Evolutionary conservation across 2,888 invertebrate species (phyloP).

Genomic region (Enchytraeus crypticus): DNA sequence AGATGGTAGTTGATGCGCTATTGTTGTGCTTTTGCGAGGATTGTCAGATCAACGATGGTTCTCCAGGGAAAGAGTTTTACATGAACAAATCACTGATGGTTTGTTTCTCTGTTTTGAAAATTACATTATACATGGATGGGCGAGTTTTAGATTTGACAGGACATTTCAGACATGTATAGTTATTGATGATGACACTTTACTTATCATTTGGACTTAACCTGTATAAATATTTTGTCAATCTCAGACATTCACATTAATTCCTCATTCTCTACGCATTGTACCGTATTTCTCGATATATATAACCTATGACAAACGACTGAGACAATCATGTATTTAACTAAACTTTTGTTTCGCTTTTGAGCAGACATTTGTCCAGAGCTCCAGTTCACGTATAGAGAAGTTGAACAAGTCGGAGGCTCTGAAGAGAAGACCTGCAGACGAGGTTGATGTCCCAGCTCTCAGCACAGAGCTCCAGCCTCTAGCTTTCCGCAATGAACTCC

Average conservation of each 20-base stretch:
- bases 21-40: constrained; percentile 90
- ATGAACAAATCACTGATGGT: constrained; percentile 47
- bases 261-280: no score
- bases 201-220: no score
- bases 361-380: constrained; percentile 1
- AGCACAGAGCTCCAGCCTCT: neutral
- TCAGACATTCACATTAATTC: no score
- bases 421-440: neutral
- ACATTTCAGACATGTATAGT: neutral
- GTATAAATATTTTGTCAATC: no score
- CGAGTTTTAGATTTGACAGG: no score
- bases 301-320: no score
- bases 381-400: constrained; percentile 5
- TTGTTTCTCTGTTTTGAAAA: neutral
- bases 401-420: neutral
- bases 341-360: neutral
- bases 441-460: neutral
- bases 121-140: no score
- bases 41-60: constrained; percentile 66
- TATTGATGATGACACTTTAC: neutral
- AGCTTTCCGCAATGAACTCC: neutral
- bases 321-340: no score
- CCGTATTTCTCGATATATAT: no score
- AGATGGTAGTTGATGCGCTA: constrained; percentile 89
- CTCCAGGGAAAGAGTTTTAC: constrained; percentile 45